Evolutionary conservation across 2,113 vertebrate species (phyloP).

Genomic region (Turdus rufiventris): DNA sequence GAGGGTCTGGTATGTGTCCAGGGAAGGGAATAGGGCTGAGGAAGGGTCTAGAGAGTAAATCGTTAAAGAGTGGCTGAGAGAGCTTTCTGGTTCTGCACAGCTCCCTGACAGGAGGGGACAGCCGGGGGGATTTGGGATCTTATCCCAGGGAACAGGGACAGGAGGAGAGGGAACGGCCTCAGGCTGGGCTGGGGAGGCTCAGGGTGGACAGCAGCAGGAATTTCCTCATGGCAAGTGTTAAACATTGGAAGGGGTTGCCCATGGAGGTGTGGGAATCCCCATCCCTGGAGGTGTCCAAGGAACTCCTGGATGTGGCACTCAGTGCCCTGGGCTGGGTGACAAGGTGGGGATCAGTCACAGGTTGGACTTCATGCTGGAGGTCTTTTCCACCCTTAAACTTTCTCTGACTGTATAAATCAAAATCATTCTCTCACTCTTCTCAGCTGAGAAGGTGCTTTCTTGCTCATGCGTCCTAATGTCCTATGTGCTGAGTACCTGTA

Average conservation of each 20-base stretch:
- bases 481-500: fast-evolving
- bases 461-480: background rate
- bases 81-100: background rate
- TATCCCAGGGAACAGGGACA: background rate
- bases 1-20: background rate
- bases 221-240: background rate
- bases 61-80: background rate
- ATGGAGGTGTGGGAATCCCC: background rate
- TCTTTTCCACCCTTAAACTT: background rate
- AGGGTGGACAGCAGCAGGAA: fast-evolving
- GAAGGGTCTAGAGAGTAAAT: background rate
- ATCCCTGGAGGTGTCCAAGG: too few species aligned
- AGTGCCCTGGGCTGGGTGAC: background rate
- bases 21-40: background rate
- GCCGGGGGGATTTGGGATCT: fast-evolving
- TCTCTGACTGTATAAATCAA: background rate
- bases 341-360: background rate
- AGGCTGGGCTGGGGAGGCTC: fast-evolving
- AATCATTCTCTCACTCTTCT: background rate
- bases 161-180: fast-evolving
- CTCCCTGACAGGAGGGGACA: background rate
- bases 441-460: background rate
- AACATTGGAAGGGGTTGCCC: background rate
- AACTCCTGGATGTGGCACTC: fast-evolving
- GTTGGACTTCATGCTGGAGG: fast-evolving